Evolutionary conservation across 2,113 vertebrate genomes (phyloP).

Genomic region (Labeo rohita): DNA sequence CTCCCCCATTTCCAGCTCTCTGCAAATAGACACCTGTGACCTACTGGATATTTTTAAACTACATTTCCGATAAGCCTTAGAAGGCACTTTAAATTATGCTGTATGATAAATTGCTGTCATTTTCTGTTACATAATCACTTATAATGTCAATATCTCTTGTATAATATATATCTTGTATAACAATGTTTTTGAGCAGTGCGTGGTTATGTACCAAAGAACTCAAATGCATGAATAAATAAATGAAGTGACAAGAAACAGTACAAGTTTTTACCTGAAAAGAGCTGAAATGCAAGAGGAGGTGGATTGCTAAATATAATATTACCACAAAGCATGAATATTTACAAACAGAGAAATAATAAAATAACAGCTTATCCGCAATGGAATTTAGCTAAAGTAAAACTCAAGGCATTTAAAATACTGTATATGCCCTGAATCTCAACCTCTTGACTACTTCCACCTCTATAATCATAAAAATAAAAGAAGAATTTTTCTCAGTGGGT

Average conservation of each 20-base stretch:
- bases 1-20: conserved; percentile 19
- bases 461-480: neutral
- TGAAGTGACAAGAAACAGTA: neutral
- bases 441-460: neutral
- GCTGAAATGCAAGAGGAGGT: neutral
- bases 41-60: conserved; percentile 36
- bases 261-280: neutral
- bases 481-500: conserved; percentile 16
- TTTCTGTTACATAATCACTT: conserved; percentile 33
- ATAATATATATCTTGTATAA: neutral
- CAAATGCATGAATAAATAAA: conserved; percentile 1
- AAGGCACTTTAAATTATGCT: conserved; percentile 16
- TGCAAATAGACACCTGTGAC: conserved; percentile 53
- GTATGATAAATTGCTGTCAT: conserved; percentile 16
- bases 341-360: neutral
- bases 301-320: neutral
- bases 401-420: neutral
- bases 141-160: conserved; percentile 14
- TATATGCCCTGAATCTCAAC: neutral
- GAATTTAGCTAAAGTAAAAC: neutral
- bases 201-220: neutral
- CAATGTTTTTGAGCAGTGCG: neutral
- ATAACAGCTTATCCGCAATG: neutral
- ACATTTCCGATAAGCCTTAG: conserved; percentile 18
- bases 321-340: conserved; percentile 21